phyloP scores from a whole-genome alignment of 2,797 vertebrate species.

The Philypnodon macrostomus region DNA sequence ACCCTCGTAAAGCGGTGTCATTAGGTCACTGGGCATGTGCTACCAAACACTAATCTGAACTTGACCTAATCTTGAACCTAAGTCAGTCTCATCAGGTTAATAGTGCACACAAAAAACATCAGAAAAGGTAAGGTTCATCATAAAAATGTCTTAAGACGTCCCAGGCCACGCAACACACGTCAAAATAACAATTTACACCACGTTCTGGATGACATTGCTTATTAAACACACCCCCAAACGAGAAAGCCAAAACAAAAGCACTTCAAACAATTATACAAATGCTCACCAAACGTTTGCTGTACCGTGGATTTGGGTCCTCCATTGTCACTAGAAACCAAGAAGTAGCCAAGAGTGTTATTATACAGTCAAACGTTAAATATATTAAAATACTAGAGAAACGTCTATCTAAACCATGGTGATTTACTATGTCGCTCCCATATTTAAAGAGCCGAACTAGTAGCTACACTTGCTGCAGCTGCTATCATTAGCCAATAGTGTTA shows the following conservation, averaged over 20 bases:
- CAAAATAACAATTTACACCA: neutral
- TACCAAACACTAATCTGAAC: conserved; percentile 48
- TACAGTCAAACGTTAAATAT: neutral
- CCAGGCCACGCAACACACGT: too few relatives aligned
- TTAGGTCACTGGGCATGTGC: conserved; percentile 26
- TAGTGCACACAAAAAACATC: too few relatives aligned
- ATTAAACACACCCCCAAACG: neutral
- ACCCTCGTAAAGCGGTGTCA: conserved; percentile 5
- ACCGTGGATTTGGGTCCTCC: conserved; percentile 87
- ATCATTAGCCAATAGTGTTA: conserved; percentile 39
- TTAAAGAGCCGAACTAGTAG: conserved; percentile 13
- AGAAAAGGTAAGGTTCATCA: too few relatives aligned
- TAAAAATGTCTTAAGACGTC: too few relatives aligned
- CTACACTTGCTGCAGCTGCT: conserved; percentile 53
- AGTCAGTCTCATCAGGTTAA: conserved; percentile 26
- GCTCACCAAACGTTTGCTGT: conserved; percentile 97
- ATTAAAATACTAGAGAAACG: accelerated
- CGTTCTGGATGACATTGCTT: accelerated
- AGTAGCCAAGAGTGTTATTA: conserved; percentile 1
- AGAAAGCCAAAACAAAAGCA: neutral
- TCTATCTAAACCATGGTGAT: neutral
- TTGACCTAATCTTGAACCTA: conserved; percentile 68
- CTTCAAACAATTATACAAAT: conserved; percentile 28
- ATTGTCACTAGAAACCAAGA: conserved; percentile 61
- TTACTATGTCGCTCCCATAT: neutral